Evolutionary conservation across 2,888 invertebrate species (phyloP).

Genomic region (Aphrophora alni): DNA sequence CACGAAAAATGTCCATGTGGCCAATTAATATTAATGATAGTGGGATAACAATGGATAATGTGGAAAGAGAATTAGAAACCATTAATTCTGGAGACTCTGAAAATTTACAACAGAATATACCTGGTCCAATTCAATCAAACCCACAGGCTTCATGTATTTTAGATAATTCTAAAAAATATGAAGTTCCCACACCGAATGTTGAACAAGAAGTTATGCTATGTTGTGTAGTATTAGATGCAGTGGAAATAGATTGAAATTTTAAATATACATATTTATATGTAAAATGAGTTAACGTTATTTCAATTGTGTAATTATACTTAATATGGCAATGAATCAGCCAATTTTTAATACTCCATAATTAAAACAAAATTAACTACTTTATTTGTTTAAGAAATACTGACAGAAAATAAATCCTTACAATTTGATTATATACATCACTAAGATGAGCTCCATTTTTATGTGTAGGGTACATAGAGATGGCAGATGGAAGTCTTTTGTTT

Average conservation of each 20-base stretch:
- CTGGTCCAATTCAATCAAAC: background rate
- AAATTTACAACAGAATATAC: background rate
- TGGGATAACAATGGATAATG: background rate
- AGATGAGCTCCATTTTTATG: too few relatives aligned
- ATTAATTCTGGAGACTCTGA: background rate
- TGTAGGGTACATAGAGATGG: too few relatives aligned
- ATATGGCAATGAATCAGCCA: too few relatives aligned
- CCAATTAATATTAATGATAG: too few relatives aligned
- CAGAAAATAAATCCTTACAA: too few relatives aligned
- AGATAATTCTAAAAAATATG: background rate
- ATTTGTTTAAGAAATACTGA: too few relatives aligned
- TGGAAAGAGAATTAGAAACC: background rate
- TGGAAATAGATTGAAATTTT: background rate
- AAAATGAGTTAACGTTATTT: background rate
- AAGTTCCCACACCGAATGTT: background rate
- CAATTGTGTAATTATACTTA: too few relatives aligned
- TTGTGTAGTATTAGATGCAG: background rate
- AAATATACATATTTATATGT: background rate
- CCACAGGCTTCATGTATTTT: background rate
- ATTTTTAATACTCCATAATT: too few relatives aligned
- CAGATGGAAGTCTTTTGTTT: too few relatives aligned
- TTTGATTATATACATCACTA: too few relatives aligned
- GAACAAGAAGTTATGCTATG: background rate
- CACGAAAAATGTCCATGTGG: too few relatives aligned
- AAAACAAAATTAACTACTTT: too few relatives aligned